Conservation (phyloP, 64 coral and sea anemone species). For the Catalaphyllia jardinei region DNA sequence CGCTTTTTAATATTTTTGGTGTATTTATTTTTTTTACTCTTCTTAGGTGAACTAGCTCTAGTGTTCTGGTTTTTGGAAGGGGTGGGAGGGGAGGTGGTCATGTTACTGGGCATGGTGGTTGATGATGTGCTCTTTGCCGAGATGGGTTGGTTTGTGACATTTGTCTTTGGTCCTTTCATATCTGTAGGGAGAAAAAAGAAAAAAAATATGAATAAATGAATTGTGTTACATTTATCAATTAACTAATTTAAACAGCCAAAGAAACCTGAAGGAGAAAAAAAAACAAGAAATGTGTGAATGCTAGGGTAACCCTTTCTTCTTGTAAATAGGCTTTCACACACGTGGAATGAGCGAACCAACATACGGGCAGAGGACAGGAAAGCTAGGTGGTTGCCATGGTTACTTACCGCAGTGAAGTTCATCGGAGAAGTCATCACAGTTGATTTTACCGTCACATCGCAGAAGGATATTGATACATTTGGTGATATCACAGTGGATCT, state of each 20-base stretch:
- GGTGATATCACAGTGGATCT: not conserved
- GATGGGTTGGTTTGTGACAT: not conserved
- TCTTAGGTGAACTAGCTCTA: not conserved
- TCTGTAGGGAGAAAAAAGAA: not conserved
- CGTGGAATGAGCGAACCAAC: no score
- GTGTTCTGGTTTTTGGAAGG: not conserved
- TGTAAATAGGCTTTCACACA: no score
- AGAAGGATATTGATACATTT: not conserved
- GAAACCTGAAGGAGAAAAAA: no score
- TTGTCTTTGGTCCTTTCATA: not conserved
- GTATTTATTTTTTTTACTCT: not conserved
- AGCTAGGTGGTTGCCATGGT: not conserved
- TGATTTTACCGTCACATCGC: not conserved
- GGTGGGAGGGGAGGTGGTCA: not conserved
- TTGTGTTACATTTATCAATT: no score
- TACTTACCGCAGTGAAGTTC: conserved; percentile 5
- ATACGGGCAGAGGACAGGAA: not conserved
- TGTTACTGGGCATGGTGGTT: not conserved
- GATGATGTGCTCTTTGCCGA: not conserved
- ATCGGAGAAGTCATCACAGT: not conserved
- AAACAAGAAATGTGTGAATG: no score
- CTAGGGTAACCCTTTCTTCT: no score
- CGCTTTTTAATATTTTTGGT: not conserved
- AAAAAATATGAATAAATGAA: no score
- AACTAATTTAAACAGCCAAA: no score